Percentiles rank a stretch among this genome's conserved stretches.
Conservation (phyloP, 2,888 invertebrate genomes). For the Dicyrtoma fusca region DNA sequence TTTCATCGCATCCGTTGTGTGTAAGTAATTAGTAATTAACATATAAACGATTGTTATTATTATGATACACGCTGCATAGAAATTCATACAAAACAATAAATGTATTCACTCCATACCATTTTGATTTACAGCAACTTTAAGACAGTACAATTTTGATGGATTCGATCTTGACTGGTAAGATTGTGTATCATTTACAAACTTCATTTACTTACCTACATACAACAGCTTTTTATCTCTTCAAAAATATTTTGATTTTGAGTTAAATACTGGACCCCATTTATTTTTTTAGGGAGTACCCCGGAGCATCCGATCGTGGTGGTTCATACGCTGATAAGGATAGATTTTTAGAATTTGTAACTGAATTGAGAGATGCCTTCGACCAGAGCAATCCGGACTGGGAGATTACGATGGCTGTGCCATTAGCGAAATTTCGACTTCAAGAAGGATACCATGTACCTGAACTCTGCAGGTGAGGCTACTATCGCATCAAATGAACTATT, state of each 20-base stretch:
- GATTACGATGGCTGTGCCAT: constrained; percentile 79
- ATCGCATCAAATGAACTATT: neutral
- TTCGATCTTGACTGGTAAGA: constrained; percentile 49
- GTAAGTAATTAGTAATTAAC: constrained; percentile 37
- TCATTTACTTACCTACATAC: neutral
- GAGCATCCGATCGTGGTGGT: constrained; percentile 83
- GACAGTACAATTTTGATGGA: constrained; percentile 46
- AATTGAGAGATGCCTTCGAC: constrained; percentile 77
- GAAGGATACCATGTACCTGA: constrained; percentile 91
- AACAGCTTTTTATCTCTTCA: neutral
- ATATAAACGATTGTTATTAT: neutral
- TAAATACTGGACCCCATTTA: neutral
- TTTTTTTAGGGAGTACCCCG: constrained; percentile 58
- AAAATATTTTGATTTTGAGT: neutral
- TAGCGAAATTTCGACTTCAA: constrained; percentile 82
- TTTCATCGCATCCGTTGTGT: constrained; percentile 49
- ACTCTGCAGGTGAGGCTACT: constrained; percentile 72
- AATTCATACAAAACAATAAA: too few relatives aligned
- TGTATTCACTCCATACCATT: too few relatives aligned
- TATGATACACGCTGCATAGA: too few relatives aligned
- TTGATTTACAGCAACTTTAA: constrained; percentile 25
- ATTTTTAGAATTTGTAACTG: constrained; percentile 81
- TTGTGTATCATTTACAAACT: neutral
- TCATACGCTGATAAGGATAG: constrained; percentile 80
- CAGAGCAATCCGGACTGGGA: constrained; percentile 78